Percentiles rank a stretch among this genome's conserved stretches.
Conservation (phyloP, 2,888 invertebrate genomes). For the Theretra japonica region DNA sequence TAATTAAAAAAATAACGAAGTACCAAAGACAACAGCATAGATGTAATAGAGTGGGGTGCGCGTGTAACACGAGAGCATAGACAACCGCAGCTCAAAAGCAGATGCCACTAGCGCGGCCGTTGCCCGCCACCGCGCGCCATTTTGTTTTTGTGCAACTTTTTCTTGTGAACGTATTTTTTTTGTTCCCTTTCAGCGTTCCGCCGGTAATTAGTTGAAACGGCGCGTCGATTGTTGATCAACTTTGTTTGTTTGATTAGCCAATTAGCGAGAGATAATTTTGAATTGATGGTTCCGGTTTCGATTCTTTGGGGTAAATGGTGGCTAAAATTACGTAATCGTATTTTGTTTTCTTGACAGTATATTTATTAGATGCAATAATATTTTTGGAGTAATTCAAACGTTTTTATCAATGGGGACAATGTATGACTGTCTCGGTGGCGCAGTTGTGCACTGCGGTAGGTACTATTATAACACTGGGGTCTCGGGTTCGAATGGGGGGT, state of each 20-base stretch:
- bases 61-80: conserved; percentile 68
- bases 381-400: no score
- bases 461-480: no score
- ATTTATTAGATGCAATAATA: not conserved
- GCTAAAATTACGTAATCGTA: not conserved
- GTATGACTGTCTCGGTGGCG: no score
- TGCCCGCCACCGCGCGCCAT: conserved; percentile 54
- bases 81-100: conserved; percentile 64
- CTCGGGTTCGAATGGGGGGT: no score
- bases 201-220: conserved; percentile 10
- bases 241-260: conserved; percentile 7
- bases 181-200: conserved; percentile 25
- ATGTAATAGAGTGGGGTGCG: conserved; percentile 38
- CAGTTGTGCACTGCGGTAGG: no score
- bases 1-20: conserved; percentile 41
- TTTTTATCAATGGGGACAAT: no score
- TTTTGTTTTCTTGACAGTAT: not conserved
- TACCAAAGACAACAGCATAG: conserved; percentile 58
- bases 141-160: conserved; percentile 35
- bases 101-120: conserved; percentile 68
- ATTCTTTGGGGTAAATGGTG: not conserved
- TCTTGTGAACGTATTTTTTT: conserved; percentile 29
- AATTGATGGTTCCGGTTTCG: not conserved
- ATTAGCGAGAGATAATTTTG: conserved; percentile 20
- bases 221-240: conserved; percentile 14